These are phyloP conservation scores for Drosophila eohydei DNA, from an alignment of 2,888 invertebrate genomes.

Conservation along the genomic window DNA sequence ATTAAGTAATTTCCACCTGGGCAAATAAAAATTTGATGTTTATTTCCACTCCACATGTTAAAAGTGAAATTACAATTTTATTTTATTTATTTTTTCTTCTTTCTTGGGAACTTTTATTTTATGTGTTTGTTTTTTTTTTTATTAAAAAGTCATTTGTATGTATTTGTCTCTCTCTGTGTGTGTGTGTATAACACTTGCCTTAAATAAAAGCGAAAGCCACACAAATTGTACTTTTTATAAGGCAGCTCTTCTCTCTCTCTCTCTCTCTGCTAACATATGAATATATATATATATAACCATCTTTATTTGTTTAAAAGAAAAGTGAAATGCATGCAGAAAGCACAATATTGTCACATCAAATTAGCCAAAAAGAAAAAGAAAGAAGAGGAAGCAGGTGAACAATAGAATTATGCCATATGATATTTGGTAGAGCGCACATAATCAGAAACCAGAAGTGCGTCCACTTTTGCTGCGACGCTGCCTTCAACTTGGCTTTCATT, in stretches of 20 bases:
- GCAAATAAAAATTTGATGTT: conserved; percentile 60
- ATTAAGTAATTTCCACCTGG: conserved; percentile 75
- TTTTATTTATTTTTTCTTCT: conserved; percentile 27
- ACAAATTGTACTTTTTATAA: conserved; percentile 57
- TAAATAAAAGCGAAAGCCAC: conserved; percentile 75
- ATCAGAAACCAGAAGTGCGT: conserved; percentile 68
- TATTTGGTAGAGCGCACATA: conserved; percentile 50
- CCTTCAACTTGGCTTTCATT: conserved; percentile 70
- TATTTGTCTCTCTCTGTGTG: conserved; percentile 20
- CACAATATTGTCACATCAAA: conserved; percentile 62
- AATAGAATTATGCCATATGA: conserved; percentile 80
- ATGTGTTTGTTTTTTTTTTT: conserved; percentile 32
- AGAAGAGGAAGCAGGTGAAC: conserved; percentile 43
- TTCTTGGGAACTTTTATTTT: conserved; percentile 40
- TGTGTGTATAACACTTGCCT: conserved; percentile 52
- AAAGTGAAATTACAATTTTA: conserved; percentile 75
- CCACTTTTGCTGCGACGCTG: conserved; percentile 55
- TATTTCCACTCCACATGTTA: conserved; percentile 62
- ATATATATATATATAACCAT: conserved; percentile 32
- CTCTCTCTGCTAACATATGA: conserved; percentile 12
- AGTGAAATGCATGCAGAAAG: conserved; percentile 74
- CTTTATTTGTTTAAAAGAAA: conserved; percentile 72
- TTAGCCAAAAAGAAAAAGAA: conserved; percentile 49
- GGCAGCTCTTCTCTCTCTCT: conserved; percentile 16
- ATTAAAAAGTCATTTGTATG: conserved; percentile 64